Base-by-base conservation (phyloP, 1,140 invertebrate species). In the Lucilia cuprina region DNA sequence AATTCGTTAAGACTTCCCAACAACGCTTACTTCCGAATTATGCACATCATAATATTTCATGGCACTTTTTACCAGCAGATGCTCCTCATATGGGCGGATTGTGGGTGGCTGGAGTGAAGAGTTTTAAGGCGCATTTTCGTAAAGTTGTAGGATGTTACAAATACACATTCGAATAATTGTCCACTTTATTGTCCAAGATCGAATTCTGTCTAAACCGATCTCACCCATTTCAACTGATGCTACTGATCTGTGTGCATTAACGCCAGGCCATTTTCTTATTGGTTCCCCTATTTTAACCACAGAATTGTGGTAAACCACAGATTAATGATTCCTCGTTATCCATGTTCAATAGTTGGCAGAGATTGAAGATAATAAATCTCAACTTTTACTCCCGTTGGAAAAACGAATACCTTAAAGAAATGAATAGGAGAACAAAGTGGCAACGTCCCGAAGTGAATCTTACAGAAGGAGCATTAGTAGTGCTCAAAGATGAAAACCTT, bases 171-270 rank as follows among this genome's bases (percentile, higher is more conserved):
- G 85, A 85, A 35, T 84, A 84, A 41, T 50, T 82, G 8, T 35
- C 8, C 4, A 84, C 78, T 5, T n/a, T 82, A 3, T 41, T 84
- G 34, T 17, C 65, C 21, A 60, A 74, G 25, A 84, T 89, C 87
- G 12, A 90, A 86, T 74, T 86, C 84, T 3, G 30, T 86, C 0
- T 85, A 84, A 12, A 25, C 86, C 13, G 88, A 83, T 12, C 5
- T 12, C 70, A 12, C 19, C 25, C 17, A n/a, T 13, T 75, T 30
- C 25, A 3, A 30, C 25, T 30, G 25, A 30, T 30, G 25, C 25
- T 30, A 30, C 25, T 30, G 25, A 30, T 3, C 3, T 30, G 25
- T 30, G 25, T 30, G 25, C 25, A 30, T 30, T 30, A 30, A 30
- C 25, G 25, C 25, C 25, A 30, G 25, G 25, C 3, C 25, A 30